Base-by-base conservation (phyloP, 2,888 invertebrate genomes). In the Margaritifera margaritifera region DNA sequence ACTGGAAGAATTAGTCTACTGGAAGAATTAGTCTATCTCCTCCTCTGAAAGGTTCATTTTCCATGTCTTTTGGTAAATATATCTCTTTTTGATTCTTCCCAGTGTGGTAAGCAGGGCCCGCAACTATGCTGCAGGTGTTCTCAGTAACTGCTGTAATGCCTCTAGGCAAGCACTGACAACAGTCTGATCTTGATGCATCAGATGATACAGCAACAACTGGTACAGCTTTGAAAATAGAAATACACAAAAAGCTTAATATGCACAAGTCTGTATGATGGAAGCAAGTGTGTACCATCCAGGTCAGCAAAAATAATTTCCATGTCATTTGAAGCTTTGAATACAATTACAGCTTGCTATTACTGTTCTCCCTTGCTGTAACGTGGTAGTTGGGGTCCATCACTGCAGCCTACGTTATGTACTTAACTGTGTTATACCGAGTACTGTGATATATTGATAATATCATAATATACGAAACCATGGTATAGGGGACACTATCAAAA, bases 161-260 rank as follows among this genome's bases (percentile, higher is more conserved):
- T 98, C 98, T 87, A 98, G 92, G 24, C 96, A 93, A 1, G 95
- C 94, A 86, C 96, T 96, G 80, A 96, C 93, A 69, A 96, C 93
- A 89, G 96, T 96, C 89, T 97, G 97, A 89, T 97, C 95, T 11
- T 91, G 90, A 81, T 94, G 93, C 63, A 87, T 85, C 15, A 87
- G 81, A 81, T 89, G 89, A 80, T 83, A 93, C 92, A 91, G 78
- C 52, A 91, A 83, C 55, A 92, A 88, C 80, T 91, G 90, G 80
- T 89, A 90, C 55, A 91, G 85, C 90, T 91, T 79, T 1, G 84
- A 80, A 64, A 22, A 53, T 27, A 56, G 50, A 52, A 55, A 62
- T n/a, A 24, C n/a, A 55, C 20, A 50, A 27, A 22, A 56, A 27
- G 19, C 15, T 6, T 51, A 11, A 25, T 42, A 31, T 52, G 19